phyloP scores from a whole-genome alignment of 2,113 vertebrate species.

The Lichenostomus cassidix region DNA sequence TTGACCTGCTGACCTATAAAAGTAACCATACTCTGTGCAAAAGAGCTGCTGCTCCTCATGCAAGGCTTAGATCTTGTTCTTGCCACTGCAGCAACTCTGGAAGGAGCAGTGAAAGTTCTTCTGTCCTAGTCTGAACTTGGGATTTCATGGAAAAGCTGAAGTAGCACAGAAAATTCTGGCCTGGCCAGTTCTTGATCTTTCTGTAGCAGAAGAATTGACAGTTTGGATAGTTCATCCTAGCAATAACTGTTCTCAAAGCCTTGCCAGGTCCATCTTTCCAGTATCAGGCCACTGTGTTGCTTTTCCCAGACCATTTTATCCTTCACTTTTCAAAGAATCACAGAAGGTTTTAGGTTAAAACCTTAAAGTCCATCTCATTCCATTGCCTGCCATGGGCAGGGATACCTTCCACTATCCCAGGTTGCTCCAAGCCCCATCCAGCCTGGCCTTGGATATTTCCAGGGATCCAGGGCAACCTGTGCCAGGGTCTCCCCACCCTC shows the following conservation, averaged over 20 bases:
- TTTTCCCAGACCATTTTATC: not conserved
- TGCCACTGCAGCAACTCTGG: not conserved
- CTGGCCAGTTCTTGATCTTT: not conserved
- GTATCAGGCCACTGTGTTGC: not conserved
- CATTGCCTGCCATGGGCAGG: not conserved
- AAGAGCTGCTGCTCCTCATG: not conserved
- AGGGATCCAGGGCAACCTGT: not conserved
- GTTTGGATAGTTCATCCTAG: not conserved
- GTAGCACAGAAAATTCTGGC: not conserved
- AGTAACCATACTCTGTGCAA: not conserved
- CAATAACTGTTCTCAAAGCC: not conserved
- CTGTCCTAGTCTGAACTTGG: not conserved
- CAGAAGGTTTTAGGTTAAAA: not conserved
- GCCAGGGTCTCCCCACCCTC: rapidly evolving
- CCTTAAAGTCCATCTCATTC: not conserved
- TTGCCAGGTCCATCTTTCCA: not conserved
- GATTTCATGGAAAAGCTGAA: not conserved
- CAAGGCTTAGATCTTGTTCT: not conserved
- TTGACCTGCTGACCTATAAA: not conserved
- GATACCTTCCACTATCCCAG: not conserved
- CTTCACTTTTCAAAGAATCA: not conserved
- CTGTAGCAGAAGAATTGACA: not conserved
- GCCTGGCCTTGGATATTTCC: not conserved
- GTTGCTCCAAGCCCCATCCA: rapidly evolving
- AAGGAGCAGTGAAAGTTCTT: not conserved